Percentiles rank a stretch among this genome's conserved stretches.
Conservation (phyloP, 2,113 vertebrate genomes). For the Clupea harengus region DNA sequence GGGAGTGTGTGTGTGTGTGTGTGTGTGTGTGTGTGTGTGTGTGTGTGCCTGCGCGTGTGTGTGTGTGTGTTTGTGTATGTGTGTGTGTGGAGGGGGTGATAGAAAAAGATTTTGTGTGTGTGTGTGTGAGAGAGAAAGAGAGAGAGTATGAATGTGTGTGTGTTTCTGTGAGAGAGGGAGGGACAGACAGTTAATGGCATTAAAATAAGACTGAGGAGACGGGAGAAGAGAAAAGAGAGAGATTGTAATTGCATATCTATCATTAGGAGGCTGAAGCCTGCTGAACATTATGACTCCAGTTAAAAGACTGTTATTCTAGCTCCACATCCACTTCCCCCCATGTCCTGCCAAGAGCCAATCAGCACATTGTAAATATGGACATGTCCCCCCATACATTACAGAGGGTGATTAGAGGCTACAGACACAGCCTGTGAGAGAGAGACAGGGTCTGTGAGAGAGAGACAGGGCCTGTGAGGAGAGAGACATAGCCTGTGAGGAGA, state of each 20-base stretch:
- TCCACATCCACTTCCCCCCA: not conserved
- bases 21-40: no score
- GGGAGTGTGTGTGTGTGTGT: no score
- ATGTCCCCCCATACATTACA: not conserved
- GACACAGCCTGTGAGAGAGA: not conserved
- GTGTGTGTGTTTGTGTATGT: not conserved
- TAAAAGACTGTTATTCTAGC: conserved; percentile 2
- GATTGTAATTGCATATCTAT: no score
- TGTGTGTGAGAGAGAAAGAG: not conserved
- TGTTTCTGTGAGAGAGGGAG: not conserved
- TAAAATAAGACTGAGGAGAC: not conserved
- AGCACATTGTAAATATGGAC: not conserved
- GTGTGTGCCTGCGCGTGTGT: not conserved
- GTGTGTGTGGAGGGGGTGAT: not conserved
- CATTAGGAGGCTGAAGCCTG: not conserved
- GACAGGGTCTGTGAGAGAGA: no score
- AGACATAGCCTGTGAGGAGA: no score
- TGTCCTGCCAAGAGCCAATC: not conserved
- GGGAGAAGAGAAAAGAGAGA: no score
- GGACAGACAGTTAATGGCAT: not conserved
- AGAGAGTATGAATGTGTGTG: not conserved
- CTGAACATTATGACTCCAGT: not conserved
- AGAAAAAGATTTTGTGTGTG: not conserved
- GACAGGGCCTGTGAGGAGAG: no score
- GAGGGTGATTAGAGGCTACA: not conserved